Evolutionary conservation across 2,888 invertebrate species (phyloP).

Genomic region (Apodemia duryi): DNA sequence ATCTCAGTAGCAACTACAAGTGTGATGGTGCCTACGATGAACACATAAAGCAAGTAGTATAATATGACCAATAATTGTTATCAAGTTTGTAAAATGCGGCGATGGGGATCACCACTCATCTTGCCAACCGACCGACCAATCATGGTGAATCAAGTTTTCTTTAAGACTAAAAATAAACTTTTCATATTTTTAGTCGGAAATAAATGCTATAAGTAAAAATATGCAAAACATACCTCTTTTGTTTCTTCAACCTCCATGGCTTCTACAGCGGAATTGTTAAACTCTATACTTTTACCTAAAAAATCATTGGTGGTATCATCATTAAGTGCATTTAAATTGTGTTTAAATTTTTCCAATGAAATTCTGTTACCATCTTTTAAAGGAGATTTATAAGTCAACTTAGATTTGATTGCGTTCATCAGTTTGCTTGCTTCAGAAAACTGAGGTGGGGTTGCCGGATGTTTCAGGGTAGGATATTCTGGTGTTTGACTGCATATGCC

Average conservation of each 20-base stretch:
- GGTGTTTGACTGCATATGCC: slow-evolving; percentile 65
- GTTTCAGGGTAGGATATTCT: slow-evolving; percentile 64
- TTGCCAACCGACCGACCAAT: no score
- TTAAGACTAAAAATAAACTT: no score
- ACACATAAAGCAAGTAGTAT: no score
- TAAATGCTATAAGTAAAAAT: not conserved
- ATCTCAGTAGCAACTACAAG: no score
- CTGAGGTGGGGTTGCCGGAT: slow-evolving; percentile 68
- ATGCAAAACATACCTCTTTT: slow-evolving; percentile 46
- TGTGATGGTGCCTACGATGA: no score
- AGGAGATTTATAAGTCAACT: slow-evolving; percentile 49
- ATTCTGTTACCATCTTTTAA: slow-evolving; percentile 42
- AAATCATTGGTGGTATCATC: slow-evolving; percentile 18
- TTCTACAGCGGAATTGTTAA: slow-evolving; percentile 34
- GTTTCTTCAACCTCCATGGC: slow-evolving; percentile 61
- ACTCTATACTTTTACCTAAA: not conserved
- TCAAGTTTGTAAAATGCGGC: no score
- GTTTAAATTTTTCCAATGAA: slow-evolving; percentile 45
- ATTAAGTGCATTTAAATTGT: slow-evolving; percentile 44
- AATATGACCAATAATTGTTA: no score
- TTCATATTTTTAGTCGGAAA: no score
- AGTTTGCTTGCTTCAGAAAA: slow-evolving; percentile 69
- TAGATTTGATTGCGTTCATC: slow-evolving; percentile 68
- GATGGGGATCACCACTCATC: no score
- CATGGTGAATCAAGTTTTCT: no score